A percentile compares a stretch with the other conserved stretches of the same genome.
Conservation (phyloP, 2,113 vertebrate species). For the Picathartes gymnocephalus region DNA sequence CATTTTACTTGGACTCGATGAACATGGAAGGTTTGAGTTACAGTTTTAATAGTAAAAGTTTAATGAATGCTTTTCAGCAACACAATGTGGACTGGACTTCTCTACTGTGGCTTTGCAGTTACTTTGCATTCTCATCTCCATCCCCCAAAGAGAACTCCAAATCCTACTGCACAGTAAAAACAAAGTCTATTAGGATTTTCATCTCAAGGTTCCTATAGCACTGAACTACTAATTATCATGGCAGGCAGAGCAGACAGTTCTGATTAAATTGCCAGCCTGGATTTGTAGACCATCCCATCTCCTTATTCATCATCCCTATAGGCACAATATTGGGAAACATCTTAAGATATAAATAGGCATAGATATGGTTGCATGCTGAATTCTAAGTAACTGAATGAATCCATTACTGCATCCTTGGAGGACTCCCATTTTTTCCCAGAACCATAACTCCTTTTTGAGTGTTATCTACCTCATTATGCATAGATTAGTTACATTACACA, state of each 20-base stretch:
- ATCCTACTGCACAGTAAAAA: neutral
- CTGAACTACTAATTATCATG: neutral
- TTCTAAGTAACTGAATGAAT: constrained; percentile 42
- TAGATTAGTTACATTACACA: neutral
- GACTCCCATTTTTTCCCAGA: neutral
- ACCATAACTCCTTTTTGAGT: neutral
- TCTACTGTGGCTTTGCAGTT: neutral
- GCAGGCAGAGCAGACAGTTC: neutral
- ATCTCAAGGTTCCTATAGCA: neutral
- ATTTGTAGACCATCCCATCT: constrained; percentile 6
- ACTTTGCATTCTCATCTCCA: neutral
- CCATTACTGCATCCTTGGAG: constrained; percentile 14
- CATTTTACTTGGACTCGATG: neutral
- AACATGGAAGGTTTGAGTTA: neutral
- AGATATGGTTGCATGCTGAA: neutral
- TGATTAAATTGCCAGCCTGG: constrained; percentile 11
- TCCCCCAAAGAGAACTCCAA: neutral
- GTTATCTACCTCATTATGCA: constrained; percentile 33
- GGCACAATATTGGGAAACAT: constrained; percentile 3
- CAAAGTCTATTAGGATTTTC: neutral
- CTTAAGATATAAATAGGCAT: constrained; percentile 28
- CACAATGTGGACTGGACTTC: neutral
- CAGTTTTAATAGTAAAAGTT: neutral
- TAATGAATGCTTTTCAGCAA: neutral
- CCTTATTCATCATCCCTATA: constrained; percentile 17